Base-by-base conservation (phyloP, 1,140 invertebrate genomes). In the Lepidostoma basale region DNA sequence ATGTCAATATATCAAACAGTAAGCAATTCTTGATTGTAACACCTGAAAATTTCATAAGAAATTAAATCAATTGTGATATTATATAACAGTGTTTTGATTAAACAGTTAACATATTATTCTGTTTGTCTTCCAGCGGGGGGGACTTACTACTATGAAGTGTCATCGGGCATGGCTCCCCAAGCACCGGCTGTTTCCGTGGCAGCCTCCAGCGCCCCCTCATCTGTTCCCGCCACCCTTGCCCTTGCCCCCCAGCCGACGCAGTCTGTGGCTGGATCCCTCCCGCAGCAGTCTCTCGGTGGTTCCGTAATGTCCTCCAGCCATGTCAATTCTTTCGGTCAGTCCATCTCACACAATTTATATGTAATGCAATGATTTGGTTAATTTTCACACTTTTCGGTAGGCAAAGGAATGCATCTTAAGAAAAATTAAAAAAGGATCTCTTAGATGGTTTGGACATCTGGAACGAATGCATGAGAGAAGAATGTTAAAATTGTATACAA, bases 71-170 rank as follows among this genome's bases (percentile, higher is more conserved):
- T n/a, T n/a, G n/a, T n/a, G n/a, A n/a, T n/a, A n/a, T n/a, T n/a
- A n/a, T n/a, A n/a, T n/a, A n/a, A n/a, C n/a, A n/a, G n/a, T n/a
- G n/a, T n/a, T n/a, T n/a, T n/a, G n/a, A n/a, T n/a, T n/a, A n/a
- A n/a, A n/a, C n/a, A n/a, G n/a, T n/a, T n/a, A n/a, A n/a, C n/a
- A n/a, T n/a, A n/a, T n/a, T 45, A 18, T 45, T 10, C 4, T 45
- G 6, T n/a, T n/a, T 45, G 42, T 45, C 18, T 23, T 40, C 3
- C 40, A 62, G 59, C 45, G 45, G 67, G 56, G 23, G 39, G 63
- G 12, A 44, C 67, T n/a, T 72, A 67, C 60, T 72, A 67, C 26
- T 72, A 72, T 67, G 70, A 72, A 59, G 44, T 72, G 18, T 62
- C 70, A 8, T 66, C 67, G 28, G 59, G 63, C 3, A 47, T 52